Base-by-base conservation (phyloP, 2,113 vertebrate species). In the Noctilio leporinus region DNA sequence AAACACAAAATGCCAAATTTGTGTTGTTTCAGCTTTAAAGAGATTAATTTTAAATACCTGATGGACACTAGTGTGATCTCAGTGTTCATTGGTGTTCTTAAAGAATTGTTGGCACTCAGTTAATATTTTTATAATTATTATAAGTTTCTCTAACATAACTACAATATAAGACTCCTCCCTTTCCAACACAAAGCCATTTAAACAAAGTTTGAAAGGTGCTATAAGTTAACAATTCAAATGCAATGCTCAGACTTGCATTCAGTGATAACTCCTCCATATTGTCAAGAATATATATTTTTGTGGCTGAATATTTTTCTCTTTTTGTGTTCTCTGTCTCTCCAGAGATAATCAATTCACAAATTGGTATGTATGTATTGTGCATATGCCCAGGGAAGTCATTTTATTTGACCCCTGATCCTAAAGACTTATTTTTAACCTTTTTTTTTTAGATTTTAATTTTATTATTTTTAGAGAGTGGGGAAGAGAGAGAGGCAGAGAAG, bases 111-210 rank as follows among this genome's bases (percentile, higher is more conserved):
- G 96, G 96, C 83, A 96, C 83, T 95, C 93, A 10, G 83, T 51
- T 94, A 94, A 96, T 97, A 96, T 97, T 96, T 96, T 97, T 94
- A 88, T 96, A 96, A 97, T 97, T 96, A 97, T 92, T 96, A 87
- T 94, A 95, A 96, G 94, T 93, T 89, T 97, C 96, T 89, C 96
- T 94, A 80, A 94, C 70, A 89, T 97, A 97, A 97, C 97, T 96
- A 96, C 78, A 96, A 94, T 97, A 95, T 97, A 96, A 96, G 55
- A 62, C 70, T 96, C 94, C 96, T 94, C 83, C 80, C 33, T 96
- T 95, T 91, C 76, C 91, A 96, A 95, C 83, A 96, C 93, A 96
- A 94, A 97, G 89, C 57, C 89, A 77, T 94, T 96, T 95, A 92
- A 96, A 94, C 82, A 94, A 97, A 96, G 89, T 94, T 84, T 84